Evolutionary conservation across 2,888 invertebrate species (phyloP).

Genomic region (Hyppa rectilinea): DNA sequence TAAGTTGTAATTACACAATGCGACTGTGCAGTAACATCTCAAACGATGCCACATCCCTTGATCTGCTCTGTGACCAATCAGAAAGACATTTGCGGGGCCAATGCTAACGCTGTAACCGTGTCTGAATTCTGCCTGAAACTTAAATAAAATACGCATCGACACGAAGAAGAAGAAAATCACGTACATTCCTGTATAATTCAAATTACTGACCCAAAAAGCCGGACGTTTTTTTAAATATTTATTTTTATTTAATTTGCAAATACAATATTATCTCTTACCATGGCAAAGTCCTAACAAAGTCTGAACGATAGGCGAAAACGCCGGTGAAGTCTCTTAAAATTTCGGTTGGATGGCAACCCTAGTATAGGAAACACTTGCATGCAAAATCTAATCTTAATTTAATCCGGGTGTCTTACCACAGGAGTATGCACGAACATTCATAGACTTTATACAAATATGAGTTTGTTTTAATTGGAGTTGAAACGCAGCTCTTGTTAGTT

Average conservation of each 20-base stretch:
- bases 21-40: background rate
- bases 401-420: constrained; percentile 44
- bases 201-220: background rate
- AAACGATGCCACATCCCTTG: background rate
- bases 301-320: background rate
- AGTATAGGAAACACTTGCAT: constrained; percentile 24
- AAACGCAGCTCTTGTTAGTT: constrained; percentile 44
- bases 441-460: constrained; percentile 31
- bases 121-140: background rate
- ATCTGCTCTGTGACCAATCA: background rate
- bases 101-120: background rate
- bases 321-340: background rate
- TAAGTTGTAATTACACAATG: too few relatives aligned
- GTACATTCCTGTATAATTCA: constrained; percentile 14
- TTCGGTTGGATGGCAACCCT: constrained; percentile 3
- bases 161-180: constrained; percentile 10
- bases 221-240: background rate
- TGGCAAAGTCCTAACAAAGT: background rate
- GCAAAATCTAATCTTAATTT: constrained; percentile 49
- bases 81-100: background rate
- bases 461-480: constrained; percentile 53
- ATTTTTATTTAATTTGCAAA: background rate
- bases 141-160: background rate
- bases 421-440: constrained; percentile 34
- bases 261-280: background rate